Percentiles rank a stretch among this genome's conserved stretches.
phyloP scores from a whole-genome alignment of 2,113 vertebrate species.

The Tragelaphus strepsiceros region DNA sequence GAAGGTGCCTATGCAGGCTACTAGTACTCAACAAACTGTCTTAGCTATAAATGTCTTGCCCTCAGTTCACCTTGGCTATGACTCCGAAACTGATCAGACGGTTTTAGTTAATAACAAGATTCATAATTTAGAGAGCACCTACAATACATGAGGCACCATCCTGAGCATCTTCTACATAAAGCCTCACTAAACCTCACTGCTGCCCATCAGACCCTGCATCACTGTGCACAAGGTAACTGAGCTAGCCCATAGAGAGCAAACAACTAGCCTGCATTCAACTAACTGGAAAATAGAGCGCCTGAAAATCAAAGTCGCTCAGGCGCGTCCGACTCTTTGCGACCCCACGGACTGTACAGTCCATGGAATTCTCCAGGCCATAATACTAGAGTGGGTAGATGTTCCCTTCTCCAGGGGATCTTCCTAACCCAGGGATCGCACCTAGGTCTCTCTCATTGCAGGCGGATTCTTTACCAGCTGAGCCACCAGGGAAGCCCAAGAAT shows the following conservation, averaged over 20 bases:
- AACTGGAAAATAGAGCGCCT: neutral
- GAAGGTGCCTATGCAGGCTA: neutral
- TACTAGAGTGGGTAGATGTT: neutral
- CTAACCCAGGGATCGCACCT: neutral
- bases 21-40: neutral
- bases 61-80: neutral
- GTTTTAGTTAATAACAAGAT: neutral
- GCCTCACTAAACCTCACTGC: neutral
- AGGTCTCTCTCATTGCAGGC: neutral
- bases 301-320: neutral
- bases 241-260: neutral
- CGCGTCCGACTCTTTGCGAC: rapidly evolving
- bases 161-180: neutral
- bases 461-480: neutral
- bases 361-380: neutral
- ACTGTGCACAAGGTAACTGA: neutral
- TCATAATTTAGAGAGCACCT: neutral
- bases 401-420: neutral
- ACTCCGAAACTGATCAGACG: neutral
- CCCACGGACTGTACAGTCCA: neutral
- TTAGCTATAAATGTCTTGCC: neutral
- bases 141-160: neutral
- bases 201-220: neutral
- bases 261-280: neutral
- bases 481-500: neutral